Percentiles rank a stretch among this genome's conserved stretches.
phyloP scores from a whole-genome alignment of 1,140 invertebrate species.

The Eurytemora carolleeae region DNA sequence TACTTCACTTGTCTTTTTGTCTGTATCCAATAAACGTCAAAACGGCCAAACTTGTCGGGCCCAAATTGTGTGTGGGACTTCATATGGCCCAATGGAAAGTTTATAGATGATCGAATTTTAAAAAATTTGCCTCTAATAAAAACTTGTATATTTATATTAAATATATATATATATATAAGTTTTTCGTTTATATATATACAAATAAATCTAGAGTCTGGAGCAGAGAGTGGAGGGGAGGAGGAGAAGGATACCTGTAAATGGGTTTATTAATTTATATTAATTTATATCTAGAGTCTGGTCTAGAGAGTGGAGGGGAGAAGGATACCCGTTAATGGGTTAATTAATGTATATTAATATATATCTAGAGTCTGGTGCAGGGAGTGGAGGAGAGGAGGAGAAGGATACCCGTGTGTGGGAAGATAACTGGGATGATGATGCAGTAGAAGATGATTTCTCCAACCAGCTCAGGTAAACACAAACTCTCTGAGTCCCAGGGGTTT shows the following conservation, averaged over 20 bases:
- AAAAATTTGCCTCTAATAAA: too few relatives aligned
- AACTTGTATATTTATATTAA: background rate
- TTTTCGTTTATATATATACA: background rate
- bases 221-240: too few relatives aligned
- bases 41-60: too few relatives aligned
- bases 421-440: constrained; percentile 97
- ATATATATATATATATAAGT: background rate
- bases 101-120: too few relatives aligned
- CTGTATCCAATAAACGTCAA: too few relatives aligned
- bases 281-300: constrained; percentile 49
- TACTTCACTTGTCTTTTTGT: too few relatives aligned
- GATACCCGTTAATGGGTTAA: too few relatives aligned
- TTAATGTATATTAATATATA: constrained; percentile 66
- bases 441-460: constrained; percentile 91
- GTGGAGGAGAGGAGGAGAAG: constrained; percentile 61
- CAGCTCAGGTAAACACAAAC: constrained; percentile 55
- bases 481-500: too few relatives aligned
- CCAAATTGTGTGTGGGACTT: too few relatives aligned
- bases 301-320: too few relatives aligned
- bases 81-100: too few relatives aligned
- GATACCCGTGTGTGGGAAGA: constrained; percentile 97
- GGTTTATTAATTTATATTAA: background rate
- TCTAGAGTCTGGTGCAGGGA: background rate
- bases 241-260: too few relatives aligned
- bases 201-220: constrained; percentile 49